phyloP scores from a whole-genome alignment of 2,888 invertebrate genomes.

The Ectemnius cavifrons region DNA sequence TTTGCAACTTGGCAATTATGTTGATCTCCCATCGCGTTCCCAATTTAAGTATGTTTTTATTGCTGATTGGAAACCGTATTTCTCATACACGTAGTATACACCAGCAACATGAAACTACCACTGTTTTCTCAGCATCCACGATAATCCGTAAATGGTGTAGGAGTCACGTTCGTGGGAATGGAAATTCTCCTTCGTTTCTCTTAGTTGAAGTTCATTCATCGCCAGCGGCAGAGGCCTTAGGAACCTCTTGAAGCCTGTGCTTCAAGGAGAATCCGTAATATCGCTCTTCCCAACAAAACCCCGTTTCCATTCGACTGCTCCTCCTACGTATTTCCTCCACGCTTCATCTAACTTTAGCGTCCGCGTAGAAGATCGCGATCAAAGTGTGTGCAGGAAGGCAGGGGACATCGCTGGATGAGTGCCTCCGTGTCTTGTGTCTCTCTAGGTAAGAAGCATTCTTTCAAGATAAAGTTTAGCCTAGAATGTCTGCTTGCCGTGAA shows the following conservation, averaged over 20 bases:
- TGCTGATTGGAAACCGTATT: conserved; percentile 33
- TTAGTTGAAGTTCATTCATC: conserved; percentile 46
- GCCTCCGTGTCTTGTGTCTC: no score
- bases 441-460: conserved; percentile 2
- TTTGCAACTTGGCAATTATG: neutral
- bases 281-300: conserved; percentile 39
- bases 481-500: conserved; percentile 5
- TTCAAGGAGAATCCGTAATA: conserved; percentile 56
- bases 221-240: neutral
- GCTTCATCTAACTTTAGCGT: conserved; percentile 60
- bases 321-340: conserved; percentile 57
- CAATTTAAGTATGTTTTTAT: conserved; percentile 17
- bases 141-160: neutral
- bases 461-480: conserved; percentile 29
- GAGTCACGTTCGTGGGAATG: conserved; percentile 19
- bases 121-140: neutral
- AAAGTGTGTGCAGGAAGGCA: neutral
- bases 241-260: conserved; percentile 1
- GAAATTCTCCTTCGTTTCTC: conserved; percentile 38
- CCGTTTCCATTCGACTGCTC: conserved; percentile 30
- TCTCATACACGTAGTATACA: neutral
- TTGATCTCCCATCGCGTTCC: neutral
- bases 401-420: no score
- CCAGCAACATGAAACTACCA: no score
- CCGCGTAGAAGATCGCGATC: conserved; percentile 35